These are phyloP conservation scores for Nycticebus coucang DNA, from an alignment of 2,113 vertebrate genomes.

Conservation along the genomic window DNA sequence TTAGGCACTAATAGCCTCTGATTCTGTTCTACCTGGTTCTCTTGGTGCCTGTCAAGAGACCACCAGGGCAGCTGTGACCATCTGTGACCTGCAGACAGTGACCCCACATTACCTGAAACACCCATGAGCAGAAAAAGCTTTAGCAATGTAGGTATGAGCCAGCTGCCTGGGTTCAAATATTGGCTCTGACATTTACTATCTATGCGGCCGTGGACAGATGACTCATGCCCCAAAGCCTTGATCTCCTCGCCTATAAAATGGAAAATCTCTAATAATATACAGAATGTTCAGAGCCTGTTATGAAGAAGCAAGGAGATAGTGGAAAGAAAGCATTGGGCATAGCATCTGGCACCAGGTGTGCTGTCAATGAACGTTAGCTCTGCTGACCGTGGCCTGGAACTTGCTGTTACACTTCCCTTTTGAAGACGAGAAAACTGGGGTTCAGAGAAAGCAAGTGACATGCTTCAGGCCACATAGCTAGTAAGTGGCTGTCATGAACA, in stretches of 20 bases:
- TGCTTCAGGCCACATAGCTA: background rate
- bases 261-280: background rate
- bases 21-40: background rate
- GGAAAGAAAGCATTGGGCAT: background rate
- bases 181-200: background rate
- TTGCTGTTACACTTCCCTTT: background rate
- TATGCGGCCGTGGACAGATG: background rate
- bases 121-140: background rate
- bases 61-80: background rate
- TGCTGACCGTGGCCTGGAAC: background rate
- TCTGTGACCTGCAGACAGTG: background rate
- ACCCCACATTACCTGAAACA: background rate
- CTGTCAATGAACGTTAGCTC: background rate
- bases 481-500: background rate
- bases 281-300: background rate
- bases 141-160: background rate
- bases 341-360: background rate
- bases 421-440: background rate
- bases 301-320: background rate
- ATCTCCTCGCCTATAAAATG: background rate
- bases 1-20: background rate
- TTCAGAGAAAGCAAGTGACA: constrained; percentile 22
- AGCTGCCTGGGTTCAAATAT: background rate
- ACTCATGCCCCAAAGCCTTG: background rate
- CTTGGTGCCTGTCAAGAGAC: rapidly evolving